A percentile compares a stretch with the other conserved stretches of the same genome.
phyloP scores from a whole-genome alignment of 2,888 invertebrate species.

The Eucriotettix oculatus region DNA sequence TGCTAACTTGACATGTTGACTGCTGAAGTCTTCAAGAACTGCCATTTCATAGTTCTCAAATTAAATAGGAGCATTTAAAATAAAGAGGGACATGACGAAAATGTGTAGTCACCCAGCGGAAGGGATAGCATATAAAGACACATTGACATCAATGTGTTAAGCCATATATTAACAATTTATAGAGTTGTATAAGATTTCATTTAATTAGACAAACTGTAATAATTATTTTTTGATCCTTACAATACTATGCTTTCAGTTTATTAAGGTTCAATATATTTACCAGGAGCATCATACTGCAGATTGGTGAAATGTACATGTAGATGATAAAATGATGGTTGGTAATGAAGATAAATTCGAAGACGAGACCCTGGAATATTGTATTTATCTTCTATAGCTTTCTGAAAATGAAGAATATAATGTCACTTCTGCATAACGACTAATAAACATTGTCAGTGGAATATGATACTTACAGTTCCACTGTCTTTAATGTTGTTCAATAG shows the following conservation, averaged over 20 bases:
- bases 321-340: constrained; percentile 95
- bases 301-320: constrained; percentile 86
- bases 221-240: too few species aligned
- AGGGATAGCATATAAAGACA: too few species aligned
- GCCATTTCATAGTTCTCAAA: too few species aligned
- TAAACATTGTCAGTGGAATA: background rate
- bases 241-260: background rate
- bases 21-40: too few species aligned
- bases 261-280: constrained; percentile 18
- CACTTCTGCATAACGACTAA: background rate
- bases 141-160: too few species aligned
- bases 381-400: constrained; percentile 59
- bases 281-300: constrained; percentile 61
- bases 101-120: too few species aligned
- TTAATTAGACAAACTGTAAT: too few species aligned
- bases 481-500: constrained; percentile 65
- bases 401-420: constrained; percentile 20
- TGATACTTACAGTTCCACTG: constrained; percentile 46
- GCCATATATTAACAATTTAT: too few species aligned
- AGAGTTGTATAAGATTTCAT: too few species aligned
- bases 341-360: constrained; percentile 76
- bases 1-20: too few species aligned
- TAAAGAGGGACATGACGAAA: too few species aligned
- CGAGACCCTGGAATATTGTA: constrained; percentile 54
- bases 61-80: too few species aligned